Base-by-base conservation (phyloP, 2,113 vertebrate genomes). In the Muntiacus muntjak region DNA sequence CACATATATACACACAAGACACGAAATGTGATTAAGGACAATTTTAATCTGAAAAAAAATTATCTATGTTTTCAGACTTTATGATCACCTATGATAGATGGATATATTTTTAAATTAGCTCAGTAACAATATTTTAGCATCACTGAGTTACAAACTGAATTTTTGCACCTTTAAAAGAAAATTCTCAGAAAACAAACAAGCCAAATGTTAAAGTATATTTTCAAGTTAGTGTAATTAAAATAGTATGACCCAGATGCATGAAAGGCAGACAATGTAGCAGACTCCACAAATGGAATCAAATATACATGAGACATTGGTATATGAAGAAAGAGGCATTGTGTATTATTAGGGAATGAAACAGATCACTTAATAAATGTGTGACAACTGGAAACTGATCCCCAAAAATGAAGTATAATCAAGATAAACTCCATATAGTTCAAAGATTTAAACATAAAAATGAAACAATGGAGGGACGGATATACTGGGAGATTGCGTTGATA, bases 391-490 rank as follows among this genome's bases (percentile, higher is more conserved):
- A 95, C 26, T 55, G 7, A 54, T 54, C 25, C 21, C 26, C 7
- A 58, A 91, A 67, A 71, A 87, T 57, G 50, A 52, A 85, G n/a
- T 52, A 50, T 40, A 87, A 81, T 50, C 7, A 89, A 50, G 17
- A 93, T 91, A 76, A 97, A 84, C 11, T 92, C 7, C 6, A 60
- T 52, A 64, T 58, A 30, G 21, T 83, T 74, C 36, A 87, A 97
- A 95, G 19, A 92, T 55, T 57, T 87, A 92, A 85, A 82, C 21
- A 81, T 47, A 92, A 98, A 97, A 96, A 87, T 85, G 7, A 92
- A 93, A 82, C 30, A 82, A n/a, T 81, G 10, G 9, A 30, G 47
- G 76, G 45, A 50, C 2, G 2, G 76, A 50, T 79, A 50, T 50
- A 33, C 11, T 79, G 76, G 28, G 76, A 79, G 45, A 79, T 33